Conservation (phyloP, 2,888 invertebrate genomes). For the Drosophila trichaetosa region DNA sequence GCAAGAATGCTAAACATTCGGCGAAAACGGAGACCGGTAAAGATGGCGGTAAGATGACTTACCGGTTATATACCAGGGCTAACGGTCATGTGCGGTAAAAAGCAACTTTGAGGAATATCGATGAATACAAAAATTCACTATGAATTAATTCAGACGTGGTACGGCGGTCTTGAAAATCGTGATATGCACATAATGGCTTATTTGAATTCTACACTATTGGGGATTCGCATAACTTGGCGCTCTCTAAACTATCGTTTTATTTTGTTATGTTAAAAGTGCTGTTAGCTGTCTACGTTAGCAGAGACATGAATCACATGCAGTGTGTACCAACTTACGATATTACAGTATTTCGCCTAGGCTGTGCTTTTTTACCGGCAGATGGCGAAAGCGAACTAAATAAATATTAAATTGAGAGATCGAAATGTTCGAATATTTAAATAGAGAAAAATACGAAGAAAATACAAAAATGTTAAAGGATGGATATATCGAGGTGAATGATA, state of each 20-base stretch:
- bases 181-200: neutral
- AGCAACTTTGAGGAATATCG: neutral
- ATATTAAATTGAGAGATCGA: neutral
- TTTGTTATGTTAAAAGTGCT: neutral
- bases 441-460: neutral
- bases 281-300: conserved; percentile 5
- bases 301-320: neutral
- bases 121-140: neutral
- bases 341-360: neutral
- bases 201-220: neutral
- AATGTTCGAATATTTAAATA: neutral
- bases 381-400: neutral
- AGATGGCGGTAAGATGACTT: conserved; percentile 35
- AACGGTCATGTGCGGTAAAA: too few relatives aligned
- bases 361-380: neutral
- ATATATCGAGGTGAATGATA: neutral
- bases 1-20: neutral
- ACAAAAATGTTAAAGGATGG: neutral
- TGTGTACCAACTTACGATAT: conserved; percentile 22
- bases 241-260: neutral
- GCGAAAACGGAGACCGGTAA: neutral
- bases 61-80: conserved; percentile 1
- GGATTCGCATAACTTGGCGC: neutral
- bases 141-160: neutral
- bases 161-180: neutral